Evolutionary conservation across 1,140 invertebrate species (phyloP), one percentile per base, ranked within the genome.

Genomic region (Bombus pyrosoma): DNA sequence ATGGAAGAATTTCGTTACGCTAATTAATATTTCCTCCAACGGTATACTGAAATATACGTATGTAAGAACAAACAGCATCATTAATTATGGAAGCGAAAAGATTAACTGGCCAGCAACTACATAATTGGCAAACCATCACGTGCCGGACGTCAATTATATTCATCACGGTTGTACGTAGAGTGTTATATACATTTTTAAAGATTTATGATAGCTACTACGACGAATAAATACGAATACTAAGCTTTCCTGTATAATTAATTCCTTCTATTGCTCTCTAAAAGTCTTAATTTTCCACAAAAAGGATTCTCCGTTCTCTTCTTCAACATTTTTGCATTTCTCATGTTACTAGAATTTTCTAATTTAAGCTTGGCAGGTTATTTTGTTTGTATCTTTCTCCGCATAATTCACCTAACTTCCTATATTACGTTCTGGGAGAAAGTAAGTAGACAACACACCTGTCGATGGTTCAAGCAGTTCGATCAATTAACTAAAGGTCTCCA

Each of bases 1-100:
- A 25, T 41, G 43, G 53, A 81, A 68, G 66, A 57, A 39, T 82
- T 81, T 18, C 43, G 5, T 75, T 53, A 53, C 32, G n/a, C 28
- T 34, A 32, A 9, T 32, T 5, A 22, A 47, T 10, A 12, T 3
- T 73, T 73, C 41, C 15, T 12, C 15, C 12, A 41, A n/a, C 1
- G 15, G 1, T 15, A 10, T 68, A 25, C 0, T 12, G 15, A 32
- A 37, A 69, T 25, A 25, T 25, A 22, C 5, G 2, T 39, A 25
- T 34, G 0, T 68, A 37, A 37, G 32, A 18, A 18, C 1, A 68
- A 68, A 32, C 15, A 22, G 34, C 1, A 22, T 22, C 18, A 8
- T 37, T 41, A 39, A 41, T 72, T 53, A 53, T 62, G 4, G 28
- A 66, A 37, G 22, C 9, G 32, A 25, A 25, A 37, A 25, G 22